Evolutionary conservation across 1,140 invertebrate genomes (phyloP).

Genomic region (Meloidogyne floridensis): DNA sequence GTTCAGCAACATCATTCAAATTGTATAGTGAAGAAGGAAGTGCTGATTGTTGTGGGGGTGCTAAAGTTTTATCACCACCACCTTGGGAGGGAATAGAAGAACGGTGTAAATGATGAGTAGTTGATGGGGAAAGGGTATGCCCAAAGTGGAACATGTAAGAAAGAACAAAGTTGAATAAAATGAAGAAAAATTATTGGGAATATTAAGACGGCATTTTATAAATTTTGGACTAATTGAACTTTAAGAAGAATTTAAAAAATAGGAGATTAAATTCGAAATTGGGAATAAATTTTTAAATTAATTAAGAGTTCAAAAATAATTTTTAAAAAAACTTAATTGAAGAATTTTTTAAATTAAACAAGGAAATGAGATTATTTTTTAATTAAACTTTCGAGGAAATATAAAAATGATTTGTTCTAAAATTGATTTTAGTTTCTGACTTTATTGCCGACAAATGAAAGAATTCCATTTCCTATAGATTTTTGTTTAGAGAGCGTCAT

Average conservation of each 20-base stretch:
- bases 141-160: not conserved
- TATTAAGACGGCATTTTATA: not conserved
- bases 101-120: constrained; percentile 5
- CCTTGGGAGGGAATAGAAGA: constrained; percentile 1
- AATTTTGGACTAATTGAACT: no score
- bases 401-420: not conserved
- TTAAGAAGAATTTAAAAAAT: no score
- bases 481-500: not conserved
- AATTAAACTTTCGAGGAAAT: not conserved
- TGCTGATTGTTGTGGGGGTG: not conserved
- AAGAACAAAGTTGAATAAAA: not conserved
- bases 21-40: not conserved
- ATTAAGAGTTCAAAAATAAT: no score
- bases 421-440: not conserved
- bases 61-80: not conserved
- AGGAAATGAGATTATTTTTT: not conserved
- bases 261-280: no score
- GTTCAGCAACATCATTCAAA: constrained; percentile 7
- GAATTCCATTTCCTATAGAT: not conserved
- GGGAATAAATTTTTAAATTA: no score
- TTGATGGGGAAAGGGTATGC: not conserved
- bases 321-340: no score
- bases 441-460: constrained; percentile 1
- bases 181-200: not conserved
- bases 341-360: not conserved